phyloP scores from a whole-genome alignment of 64 coral and sea anemone species.

The Montipora foliosa region DNA sequence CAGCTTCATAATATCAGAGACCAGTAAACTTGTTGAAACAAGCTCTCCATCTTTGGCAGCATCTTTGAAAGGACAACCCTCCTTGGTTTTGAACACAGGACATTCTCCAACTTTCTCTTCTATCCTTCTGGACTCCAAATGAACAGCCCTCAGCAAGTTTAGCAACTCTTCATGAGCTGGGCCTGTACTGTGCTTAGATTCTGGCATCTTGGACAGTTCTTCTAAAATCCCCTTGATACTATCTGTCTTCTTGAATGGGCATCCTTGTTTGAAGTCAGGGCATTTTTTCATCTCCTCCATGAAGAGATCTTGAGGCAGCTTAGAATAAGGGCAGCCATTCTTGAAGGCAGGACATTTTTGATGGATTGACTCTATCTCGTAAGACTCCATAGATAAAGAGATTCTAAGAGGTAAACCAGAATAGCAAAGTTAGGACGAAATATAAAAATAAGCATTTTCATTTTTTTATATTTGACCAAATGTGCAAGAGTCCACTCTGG shows the following conservation, averaged over 20 bases:
- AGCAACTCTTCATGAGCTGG: slow-evolving; percentile 64
- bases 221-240: slow-evolving; percentile 63
- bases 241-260: slow-evolving; percentile 86
- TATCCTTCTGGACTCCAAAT: slow-evolving; percentile 50
- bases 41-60: slow-evolving; percentile 71
- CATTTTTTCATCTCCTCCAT: slow-evolving; percentile 82
- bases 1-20: slow-evolving; percentile 40
- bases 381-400: background rate
- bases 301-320: slow-evolving; percentile 64
- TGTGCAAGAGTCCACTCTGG: too few species aligned
- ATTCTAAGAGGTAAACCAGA: background rate
- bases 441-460: too few species aligned
- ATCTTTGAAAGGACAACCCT: slow-evolving; percentile 79
- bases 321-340: slow-evolving; percentile 90
- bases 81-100: slow-evolving; percentile 69
- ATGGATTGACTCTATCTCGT: slow-evolving; percentile 47
- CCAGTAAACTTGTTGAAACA: background rate
- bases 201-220: slow-evolving; percentile 78
- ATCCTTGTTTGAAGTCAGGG: slow-evolving; percentile 89
- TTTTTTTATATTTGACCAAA: too few species aligned
- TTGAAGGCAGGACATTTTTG: slow-evolving; percentile 92
- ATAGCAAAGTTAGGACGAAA: too few species aligned
- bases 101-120: slow-evolving; percentile 70
- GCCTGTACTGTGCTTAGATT: slow-evolving; percentile 66
- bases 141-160: slow-evolving; percentile 67